These are phyloP conservation scores for Drosophila rufa DNA, from an alignment of 1,140 invertebrate species.

Conservation along the genomic window DNA sequence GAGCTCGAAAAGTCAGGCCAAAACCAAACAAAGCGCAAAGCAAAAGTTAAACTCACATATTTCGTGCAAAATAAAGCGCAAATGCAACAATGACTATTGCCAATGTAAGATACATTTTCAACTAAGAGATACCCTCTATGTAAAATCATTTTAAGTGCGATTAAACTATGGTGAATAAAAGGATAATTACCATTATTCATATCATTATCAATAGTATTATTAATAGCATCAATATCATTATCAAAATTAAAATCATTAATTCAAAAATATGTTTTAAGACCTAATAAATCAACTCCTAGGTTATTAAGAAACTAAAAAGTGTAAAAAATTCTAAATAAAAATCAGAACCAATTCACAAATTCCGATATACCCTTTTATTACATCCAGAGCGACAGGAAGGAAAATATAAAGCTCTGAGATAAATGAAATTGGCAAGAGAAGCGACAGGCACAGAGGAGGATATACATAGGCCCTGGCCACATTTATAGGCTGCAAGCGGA, in stretches of 20 bases:
- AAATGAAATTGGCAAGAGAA: slow-evolving; percentile 79
- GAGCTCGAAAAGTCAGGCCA: slow-evolving; percentile 51
- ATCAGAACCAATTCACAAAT: background rate
- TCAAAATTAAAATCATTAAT: too few species aligned
- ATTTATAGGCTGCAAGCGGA: slow-evolving; percentile 26
- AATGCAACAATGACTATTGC: slow-evolving; percentile 38
- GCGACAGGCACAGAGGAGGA: slow-evolving; percentile 38
- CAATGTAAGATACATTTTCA: background rate
- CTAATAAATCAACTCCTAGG: too few species aligned
- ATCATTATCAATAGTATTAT: too few species aligned
- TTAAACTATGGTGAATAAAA: too few species aligned
- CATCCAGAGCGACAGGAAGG: slow-evolving; percentile 29
- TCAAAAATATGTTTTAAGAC: too few species aligned
- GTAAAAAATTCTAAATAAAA: background rate
- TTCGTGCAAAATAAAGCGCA: slow-evolving; percentile 47
- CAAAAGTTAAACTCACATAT: slow-evolving; percentile 58
- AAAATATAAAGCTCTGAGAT: slow-evolving; percentile 74
- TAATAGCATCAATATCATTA: too few species aligned
- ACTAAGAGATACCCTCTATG: background rate
- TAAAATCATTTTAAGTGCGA: too few species aligned
- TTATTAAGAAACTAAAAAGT: too few species aligned
- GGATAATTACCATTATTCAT: too few species aligned
- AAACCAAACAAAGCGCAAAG: slow-evolving; percentile 56
- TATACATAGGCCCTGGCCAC: slow-evolving; percentile 25
- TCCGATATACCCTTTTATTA: slow-evolving; percentile 17